A percentile compares a stretch with the other conserved stretches of the same genome.
These are phyloP conservation scores for Ptychadena robeensis DNA, from an alignment of 2,797 vertebrate species.

Conservation along the genomic window DNA sequence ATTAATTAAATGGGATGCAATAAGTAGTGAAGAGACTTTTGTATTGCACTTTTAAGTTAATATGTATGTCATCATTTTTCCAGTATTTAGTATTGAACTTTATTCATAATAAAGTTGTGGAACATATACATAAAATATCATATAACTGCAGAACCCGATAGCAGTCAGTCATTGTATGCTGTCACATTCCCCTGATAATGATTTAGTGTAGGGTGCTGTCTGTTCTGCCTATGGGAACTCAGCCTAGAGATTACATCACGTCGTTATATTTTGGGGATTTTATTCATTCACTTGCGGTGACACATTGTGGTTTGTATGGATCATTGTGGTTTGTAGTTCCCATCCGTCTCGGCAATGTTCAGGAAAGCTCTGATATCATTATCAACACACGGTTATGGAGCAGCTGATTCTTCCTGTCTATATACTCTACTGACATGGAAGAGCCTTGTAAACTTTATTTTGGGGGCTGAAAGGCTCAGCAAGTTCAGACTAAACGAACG, in stretches of 20 bases:
- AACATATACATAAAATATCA: background rate
- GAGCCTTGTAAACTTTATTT: background rate
- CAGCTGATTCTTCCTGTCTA: background rate
- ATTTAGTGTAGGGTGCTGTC: background rate
- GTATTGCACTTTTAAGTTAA: no score
- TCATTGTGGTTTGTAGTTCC: background rate
- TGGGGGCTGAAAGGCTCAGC: background rate
- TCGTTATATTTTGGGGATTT: background rate
- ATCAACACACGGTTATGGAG: background rate
- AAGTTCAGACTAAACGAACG: background rate
- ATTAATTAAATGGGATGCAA: conserved; percentile 1
- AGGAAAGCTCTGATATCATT: background rate
- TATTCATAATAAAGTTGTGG: background rate
- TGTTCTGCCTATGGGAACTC: no score
- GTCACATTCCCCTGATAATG: no score
- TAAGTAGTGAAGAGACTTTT: background rate
- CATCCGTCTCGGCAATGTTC: background rate
- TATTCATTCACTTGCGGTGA: background rate
- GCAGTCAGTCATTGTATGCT: no score
- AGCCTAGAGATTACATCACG: background rate
- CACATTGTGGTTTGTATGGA: background rate
- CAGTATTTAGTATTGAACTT: no score
- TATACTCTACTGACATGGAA: background rate
- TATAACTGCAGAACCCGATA: background rate
- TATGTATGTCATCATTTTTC: no score